A percentile compares a stretch with the other conserved stretches of the same genome.
phyloP scores from a whole-genome alignment of 2,888 invertebrate species.

The Pachycephus smyrnensis region DNA sequence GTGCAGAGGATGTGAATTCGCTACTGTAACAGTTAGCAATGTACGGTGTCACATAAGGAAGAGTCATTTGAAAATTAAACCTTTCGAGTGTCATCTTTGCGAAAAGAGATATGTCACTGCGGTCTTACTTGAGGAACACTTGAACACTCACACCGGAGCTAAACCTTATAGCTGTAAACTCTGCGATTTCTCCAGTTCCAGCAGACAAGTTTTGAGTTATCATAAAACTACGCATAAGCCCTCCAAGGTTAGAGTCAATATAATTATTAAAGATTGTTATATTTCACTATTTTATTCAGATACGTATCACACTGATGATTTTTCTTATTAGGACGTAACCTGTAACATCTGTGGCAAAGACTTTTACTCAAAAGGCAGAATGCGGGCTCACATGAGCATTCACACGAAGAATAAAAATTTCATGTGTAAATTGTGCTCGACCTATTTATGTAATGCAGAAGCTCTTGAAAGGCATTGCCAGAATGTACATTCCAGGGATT shows the following conservation, averaged over 20 bases:
- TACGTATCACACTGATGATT: not conserved
- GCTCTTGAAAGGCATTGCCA: constrained; percentile 45
- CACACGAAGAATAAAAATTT: constrained; percentile 50
- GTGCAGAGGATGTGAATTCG: constrained; percentile 50
- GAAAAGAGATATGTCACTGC: constrained; percentile 49
- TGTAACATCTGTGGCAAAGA: constrained; percentile 50
- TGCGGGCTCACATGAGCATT: constrained; percentile 51
- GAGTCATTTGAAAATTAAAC: constrained; percentile 57
- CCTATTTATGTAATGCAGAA: constrained; percentile 46
- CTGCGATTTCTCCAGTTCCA: constrained; percentile 49
- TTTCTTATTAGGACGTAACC: constrained; percentile 42
- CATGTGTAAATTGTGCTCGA: constrained; percentile 53
- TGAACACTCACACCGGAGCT: constrained; percentile 53
- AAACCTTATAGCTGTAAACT: constrained; percentile 47
- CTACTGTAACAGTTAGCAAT: constrained; percentile 55
- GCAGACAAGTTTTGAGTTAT: constrained; percentile 51
- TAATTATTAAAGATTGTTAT: constrained; percentile 23
- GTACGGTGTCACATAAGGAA: constrained; percentile 57
- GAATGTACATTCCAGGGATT: constrained; percentile 50
- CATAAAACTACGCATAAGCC: constrained; percentile 51
- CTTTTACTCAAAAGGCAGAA: constrained; percentile 50
- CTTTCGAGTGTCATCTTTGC: constrained; percentile 49
- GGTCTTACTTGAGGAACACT: constrained; percentile 52
- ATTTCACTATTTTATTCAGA: constrained; percentile 5
- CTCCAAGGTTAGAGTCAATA: constrained; percentile 32